Conservation (phyloP, 2,888 invertebrate species). For the Drosophila anomalata region DNA sequence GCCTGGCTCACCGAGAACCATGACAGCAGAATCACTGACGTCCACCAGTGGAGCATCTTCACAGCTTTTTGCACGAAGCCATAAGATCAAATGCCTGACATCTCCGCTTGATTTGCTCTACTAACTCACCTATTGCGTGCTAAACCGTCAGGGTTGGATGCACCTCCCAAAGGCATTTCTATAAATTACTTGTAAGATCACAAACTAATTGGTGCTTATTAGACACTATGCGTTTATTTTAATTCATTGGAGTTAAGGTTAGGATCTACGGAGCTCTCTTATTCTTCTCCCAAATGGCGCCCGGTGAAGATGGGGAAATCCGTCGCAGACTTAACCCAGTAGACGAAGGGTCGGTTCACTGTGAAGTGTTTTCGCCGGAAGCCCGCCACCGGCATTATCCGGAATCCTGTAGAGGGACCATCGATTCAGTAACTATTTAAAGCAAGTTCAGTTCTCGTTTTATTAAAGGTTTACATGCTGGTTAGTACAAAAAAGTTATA, state of each 20-base stretch:
- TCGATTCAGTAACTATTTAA: background rate
- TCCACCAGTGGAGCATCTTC: slow-evolving; percentile 21
- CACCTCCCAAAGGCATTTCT: slow-evolving; percentile 46
- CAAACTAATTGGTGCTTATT: slow-evolving; percentile 24
- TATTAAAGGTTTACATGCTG: slow-evolving; percentile 30
- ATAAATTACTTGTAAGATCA: slow-evolving; percentile 33
- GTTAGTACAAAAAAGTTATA: slow-evolving; percentile 15
- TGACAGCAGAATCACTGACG: slow-evolving; percentile 13
- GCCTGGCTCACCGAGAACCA: background rate
- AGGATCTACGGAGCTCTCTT: background rate
- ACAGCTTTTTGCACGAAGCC: slow-evolving; percentile 3
- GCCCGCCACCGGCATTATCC: slow-evolving; percentile 59
- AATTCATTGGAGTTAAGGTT: slow-evolving; percentile 26
- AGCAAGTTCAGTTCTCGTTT: background rate
- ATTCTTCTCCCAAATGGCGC: slow-evolving; percentile 43
- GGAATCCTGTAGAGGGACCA: slow-evolving; percentile 50
- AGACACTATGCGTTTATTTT: slow-evolving; percentile 18
- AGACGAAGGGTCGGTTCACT: slow-evolving; percentile 64
- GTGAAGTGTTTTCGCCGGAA: slow-evolving; percentile 49
- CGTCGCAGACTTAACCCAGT: slow-evolving; percentile 44
- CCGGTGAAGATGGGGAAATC: slow-evolving; percentile 60
- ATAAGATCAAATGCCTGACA: slow-evolving; percentile 46
- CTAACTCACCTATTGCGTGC: slow-evolving; percentile 48
- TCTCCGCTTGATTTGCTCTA: slow-evolving; percentile 16
- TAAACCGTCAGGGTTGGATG: slow-evolving; percentile 50